Conservation (phyloP, 1,140 invertebrate genomes). For the Stegodyphus mimosarum region DNA sequence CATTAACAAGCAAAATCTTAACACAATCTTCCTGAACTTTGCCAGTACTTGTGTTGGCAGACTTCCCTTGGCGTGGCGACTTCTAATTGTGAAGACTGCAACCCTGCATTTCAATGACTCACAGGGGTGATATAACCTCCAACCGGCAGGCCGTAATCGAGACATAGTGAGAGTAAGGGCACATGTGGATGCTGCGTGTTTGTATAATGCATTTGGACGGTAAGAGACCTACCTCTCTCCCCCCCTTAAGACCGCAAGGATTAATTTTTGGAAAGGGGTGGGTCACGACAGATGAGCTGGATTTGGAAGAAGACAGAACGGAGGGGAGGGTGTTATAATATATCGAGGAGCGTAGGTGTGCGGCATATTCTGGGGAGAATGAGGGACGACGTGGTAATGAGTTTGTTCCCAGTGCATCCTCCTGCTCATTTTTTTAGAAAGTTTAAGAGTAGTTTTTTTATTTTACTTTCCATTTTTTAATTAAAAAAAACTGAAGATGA, state of each 20-base stretch:
- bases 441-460: too few relatives aligned
- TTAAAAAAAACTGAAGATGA: too few relatives aligned
- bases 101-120: constrained; percentile 47
- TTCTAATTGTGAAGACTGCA: constrained; percentile 16
- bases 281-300: constrained; percentile 47
- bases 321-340: neutral
- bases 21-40: too few relatives aligned
- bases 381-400: neutral
- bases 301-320: constrained; percentile 19
- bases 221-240: neutral
- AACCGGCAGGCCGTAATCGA: constrained; percentile 23
- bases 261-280: constrained; percentile 48
- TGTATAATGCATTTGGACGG: constrained; percentile 53
- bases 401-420: neutral
- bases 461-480: too few relatives aligned
- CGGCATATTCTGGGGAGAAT: too few relatives aligned
- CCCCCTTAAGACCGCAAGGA: constrained; percentile 50
- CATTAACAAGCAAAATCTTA: too few relatives aligned
- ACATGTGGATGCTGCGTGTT: constrained; percentile 38
- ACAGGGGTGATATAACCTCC: constrained; percentile 51
- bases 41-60: too few relatives aligned
- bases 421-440: neutral
- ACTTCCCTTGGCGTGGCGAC: neutral
- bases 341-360: neutral
- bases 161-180: constrained; percentile 36